These are phyloP conservation scores for Hypomesus transpacificus DNA, from an alignment of 2,113 vertebrate genomes.

Conservation along the genomic window DNA sequence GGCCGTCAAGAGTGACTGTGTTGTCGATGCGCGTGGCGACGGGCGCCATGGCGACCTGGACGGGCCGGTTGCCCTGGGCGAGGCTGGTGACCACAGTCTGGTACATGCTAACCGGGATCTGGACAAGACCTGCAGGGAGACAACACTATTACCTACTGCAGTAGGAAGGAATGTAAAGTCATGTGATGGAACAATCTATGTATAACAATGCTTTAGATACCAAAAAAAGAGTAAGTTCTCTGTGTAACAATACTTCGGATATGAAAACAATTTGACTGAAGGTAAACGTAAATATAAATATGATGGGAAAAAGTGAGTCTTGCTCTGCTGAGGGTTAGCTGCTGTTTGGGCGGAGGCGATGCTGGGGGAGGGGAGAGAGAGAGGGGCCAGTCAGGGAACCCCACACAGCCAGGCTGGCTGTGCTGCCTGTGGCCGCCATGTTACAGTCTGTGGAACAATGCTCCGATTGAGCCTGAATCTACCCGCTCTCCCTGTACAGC, in stretches of 20 bases:
- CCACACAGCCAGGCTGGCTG: conserved; percentile 16
- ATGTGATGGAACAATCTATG: too few species aligned
- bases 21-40: conserved; percentile 90
- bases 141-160: too few species aligned
- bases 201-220: too few species aligned
- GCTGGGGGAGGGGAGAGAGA: background rate
- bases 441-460: conserved; percentile 69
- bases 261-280: too few species aligned
- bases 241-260: too few species aligned
- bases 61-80: conserved; percentile 92
- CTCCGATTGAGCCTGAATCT: conserved; percentile 68
- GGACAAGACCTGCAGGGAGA: conserved; percentile 81
- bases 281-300: too few species aligned
- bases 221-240: too few species aligned
- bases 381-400: background rate
- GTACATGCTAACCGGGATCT: conserved; percentile 99
- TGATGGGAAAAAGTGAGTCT: too few species aligned
- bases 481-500: conserved; percentile 62
- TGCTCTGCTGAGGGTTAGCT: too few species aligned
- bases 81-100: conserved; percentile 98
- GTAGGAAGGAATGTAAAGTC: too few species aligned
- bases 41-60: conserved; percentile 97
- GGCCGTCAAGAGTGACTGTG: conserved; percentile 93
- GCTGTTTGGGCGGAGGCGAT: too few species aligned
- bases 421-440: conserved; percentile 52